Evolutionary conservation across 1,140 invertebrate species (phyloP).

Genomic region (Augochlora pura): DNA sequence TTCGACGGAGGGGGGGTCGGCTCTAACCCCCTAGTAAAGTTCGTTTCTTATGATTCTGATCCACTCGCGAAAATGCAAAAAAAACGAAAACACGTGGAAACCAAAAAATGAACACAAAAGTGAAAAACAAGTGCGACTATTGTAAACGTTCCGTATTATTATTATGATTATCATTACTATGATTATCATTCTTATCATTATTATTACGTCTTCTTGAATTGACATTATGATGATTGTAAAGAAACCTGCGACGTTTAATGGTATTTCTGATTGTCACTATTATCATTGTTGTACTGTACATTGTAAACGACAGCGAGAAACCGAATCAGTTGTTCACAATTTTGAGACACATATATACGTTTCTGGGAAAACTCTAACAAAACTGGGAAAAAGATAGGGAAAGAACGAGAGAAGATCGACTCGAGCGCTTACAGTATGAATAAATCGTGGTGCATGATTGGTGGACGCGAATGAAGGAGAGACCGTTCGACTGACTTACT

Average conservation of each 20-base stretch:
- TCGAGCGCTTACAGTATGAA: constrained; percentile 51
- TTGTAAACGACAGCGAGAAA: constrained; percentile 76
- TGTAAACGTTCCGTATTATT: constrained; percentile 43
- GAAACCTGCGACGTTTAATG: constrained; percentile 68
- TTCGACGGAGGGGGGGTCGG: background rate
- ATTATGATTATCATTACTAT: constrained; percentile 57
- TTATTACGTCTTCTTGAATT: constrained; percentile 44
- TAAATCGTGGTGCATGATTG: constrained; percentile 12
- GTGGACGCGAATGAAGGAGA: constrained; percentile 19
- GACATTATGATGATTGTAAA: constrained; percentile 49
- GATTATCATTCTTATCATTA: constrained; percentile 61
- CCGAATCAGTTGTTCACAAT: constrained; percentile 79
- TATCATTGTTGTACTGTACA: constrained; percentile 73
- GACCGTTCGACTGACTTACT: background rate
- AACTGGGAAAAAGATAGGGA: constrained; percentile 40
- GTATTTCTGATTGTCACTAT: constrained; percentile 71
- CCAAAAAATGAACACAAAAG: constrained; percentile 9
- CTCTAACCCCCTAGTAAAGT: constrained; percentile 20
- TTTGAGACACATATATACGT: constrained; percentile 74
- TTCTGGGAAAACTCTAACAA: constrained; percentile 67
- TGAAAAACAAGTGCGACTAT: constrained; percentile 21
- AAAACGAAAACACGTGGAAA: constrained; percentile 28
- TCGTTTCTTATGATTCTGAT: constrained; percentile 44
- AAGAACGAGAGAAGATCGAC: constrained; percentile 41
- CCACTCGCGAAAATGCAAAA: background rate